Conservation (phyloP, 1,140 invertebrate genomes). For the Camponotus floridanus region DNA sequence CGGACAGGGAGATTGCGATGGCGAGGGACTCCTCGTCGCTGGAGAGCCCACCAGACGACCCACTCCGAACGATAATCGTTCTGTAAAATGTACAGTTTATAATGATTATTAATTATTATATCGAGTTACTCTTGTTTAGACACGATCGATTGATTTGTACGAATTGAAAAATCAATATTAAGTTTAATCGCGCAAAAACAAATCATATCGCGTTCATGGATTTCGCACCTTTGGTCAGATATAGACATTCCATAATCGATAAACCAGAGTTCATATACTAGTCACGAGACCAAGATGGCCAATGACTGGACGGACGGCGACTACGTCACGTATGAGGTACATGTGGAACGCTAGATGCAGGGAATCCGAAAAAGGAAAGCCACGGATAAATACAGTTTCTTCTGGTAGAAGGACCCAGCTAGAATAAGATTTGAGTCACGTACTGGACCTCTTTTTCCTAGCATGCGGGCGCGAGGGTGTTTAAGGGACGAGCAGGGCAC, state of each 20-base stretch:
- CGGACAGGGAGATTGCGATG: slow-evolving; percentile 81
- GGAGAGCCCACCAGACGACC: slow-evolving; percentile 84
- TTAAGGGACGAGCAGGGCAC: slow-evolving; percentile 37
- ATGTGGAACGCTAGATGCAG: slow-evolving; percentile 49
- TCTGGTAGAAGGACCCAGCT: slow-evolving; percentile 62
- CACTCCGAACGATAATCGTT: slow-evolving; percentile 84
- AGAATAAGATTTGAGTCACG: slow-evolving; percentile 85
- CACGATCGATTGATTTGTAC: background rate
- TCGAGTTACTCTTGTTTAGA: background rate
- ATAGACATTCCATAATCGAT: slow-evolving; percentile 77
- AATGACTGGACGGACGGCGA: slow-evolving; percentile 31
- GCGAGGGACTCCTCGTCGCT: slow-evolving; percentile 83
- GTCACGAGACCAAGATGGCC: slow-evolving; percentile 35
- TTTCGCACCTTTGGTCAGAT: slow-evolving; percentile 54
- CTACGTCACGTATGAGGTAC: slow-evolving; percentile 60
- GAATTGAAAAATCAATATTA: slow-evolving; percentile 9
- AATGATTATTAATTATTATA: background rate
- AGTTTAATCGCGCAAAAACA: background rate
- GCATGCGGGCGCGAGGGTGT: slow-evolving; percentile 38
- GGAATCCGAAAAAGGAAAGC: slow-evolving; percentile 49
- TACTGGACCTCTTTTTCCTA: slow-evolving; percentile 77
- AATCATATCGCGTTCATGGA: background rate
- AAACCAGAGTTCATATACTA: slow-evolving; percentile 18
- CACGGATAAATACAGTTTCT: slow-evolving; percentile 76
- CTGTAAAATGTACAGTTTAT: slow-evolving; percentile 66